These are phyloP conservation scores for Crax fasciolata DNA, from an alignment of 2,797 vertebrate species.

Conservation along the genomic window DNA sequence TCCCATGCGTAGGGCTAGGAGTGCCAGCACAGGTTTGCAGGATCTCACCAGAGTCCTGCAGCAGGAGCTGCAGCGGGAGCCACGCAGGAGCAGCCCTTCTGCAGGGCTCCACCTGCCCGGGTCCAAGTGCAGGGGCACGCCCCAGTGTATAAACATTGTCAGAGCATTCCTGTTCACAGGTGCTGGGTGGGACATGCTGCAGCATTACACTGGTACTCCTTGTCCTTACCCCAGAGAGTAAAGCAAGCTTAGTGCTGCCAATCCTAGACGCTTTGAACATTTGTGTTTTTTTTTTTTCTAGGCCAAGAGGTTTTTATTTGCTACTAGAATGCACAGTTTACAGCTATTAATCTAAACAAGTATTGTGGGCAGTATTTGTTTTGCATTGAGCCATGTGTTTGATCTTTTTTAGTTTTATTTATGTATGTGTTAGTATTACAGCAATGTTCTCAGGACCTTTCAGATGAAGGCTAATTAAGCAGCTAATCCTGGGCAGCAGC, in stretches of 20 bases:
- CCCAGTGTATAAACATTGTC: slow-evolving; percentile 25
- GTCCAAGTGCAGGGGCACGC: slow-evolving; percentile 24
- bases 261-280: slow-evolving; percentile 49
- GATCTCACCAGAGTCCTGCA: slow-evolving; percentile 4
- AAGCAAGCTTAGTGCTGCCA: slow-evolving; percentile 79
- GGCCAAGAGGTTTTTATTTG: slow-evolving; percentile 50
- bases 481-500: slow-evolving; percentile 24
- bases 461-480: slow-evolving; percentile 49
- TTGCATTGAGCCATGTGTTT: slow-evolving; percentile 49
- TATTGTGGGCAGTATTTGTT: slow-evolving; percentile 61
- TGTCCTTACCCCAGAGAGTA: not conserved
- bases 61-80: not conserved
- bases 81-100: not conserved
- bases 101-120: not conserved
- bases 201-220: slow-evolving; percentile 54
- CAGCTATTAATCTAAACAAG: slow-evolving; percentile 56
- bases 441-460: slow-evolving; percentile 36
- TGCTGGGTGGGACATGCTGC: slow-evolving; percentile 53
- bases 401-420: slow-evolving; percentile 37
- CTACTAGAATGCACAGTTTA: slow-evolving; percentile 66
- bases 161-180: slow-evolving; percentile 81
- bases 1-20: not conserved
- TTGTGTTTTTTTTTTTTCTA: slow-evolving; percentile 18
- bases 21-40: slow-evolving; percentile 28
- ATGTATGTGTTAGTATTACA: slow-evolving; percentile 46